Evolutionary conservation across 2,797 vertebrate genomes (phyloP).

Genomic region (Manis crassicaudata): DNA sequence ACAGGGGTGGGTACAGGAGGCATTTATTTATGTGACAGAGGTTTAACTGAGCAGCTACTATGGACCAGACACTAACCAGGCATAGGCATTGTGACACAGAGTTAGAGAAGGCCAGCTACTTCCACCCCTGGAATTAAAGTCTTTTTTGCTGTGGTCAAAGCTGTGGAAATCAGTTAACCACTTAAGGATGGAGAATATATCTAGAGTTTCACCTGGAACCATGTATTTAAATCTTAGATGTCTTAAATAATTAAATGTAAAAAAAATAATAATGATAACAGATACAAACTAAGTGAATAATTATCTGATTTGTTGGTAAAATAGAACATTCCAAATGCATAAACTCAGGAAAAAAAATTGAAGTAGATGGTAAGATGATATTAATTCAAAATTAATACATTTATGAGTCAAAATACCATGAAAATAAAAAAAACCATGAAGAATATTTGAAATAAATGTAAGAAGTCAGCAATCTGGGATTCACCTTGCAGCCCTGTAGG

Average conservation of each 20-base stretch:
- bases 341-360: neutral
- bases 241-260: neutral
- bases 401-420: neutral
- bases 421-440: neutral
- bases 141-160: neutral
- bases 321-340: neutral
- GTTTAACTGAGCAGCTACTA: neutral
- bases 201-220: neutral
- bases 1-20: neutral
- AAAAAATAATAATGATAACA: neutral
- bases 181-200: neutral
- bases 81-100: neutral
- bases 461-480: neutral
- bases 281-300: neutral
- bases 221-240: neutral
- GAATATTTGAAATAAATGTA: neutral
- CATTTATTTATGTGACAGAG: neutral
- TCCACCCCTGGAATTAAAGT: neutral
- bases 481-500: neutral
- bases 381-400: neutral
- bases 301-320: neutral
- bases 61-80: neutral
- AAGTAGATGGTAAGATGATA: neutral
- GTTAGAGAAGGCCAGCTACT: neutral
- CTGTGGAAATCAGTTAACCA: neutral